Evolutionary conservation across 2,113 vertebrate species (phyloP), one percentile per base, ranked within the genome.

Genomic region (Chionodraco myersi): DNA sequence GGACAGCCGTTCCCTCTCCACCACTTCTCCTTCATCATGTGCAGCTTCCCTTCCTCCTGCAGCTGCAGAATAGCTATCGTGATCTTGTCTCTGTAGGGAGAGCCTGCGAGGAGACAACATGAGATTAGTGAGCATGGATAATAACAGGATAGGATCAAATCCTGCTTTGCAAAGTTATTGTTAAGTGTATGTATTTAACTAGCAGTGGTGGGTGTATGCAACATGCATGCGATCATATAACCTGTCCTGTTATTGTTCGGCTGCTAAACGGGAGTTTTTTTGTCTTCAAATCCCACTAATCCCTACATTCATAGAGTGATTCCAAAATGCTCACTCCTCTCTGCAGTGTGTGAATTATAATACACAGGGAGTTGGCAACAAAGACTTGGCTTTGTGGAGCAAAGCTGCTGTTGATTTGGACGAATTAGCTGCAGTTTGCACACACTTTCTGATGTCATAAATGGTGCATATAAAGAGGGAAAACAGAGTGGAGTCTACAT

Each of bases 21-120:
- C 98, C 98, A 99, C 84, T 99, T 99, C 91, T 99, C 98, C 90
- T 99, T 99, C 98, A 99, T 99, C 98, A 99, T 99, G 88, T 99
- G 98, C 75, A 99, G 96, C 86, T 98, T 99, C 76, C 98, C 98
- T 85, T 99, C 98, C 83, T 99, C 98, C 89, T 99, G 98, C 62
- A 99, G 94, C 94, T 99, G 97, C 84, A 99, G 96, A 91, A 99
- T 99, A 66, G 98, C 97, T 89, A 99, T 99, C 61, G 98, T 99
- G 91, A 99, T 99, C 93, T 97, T 98, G 92, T 99, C 98, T 93
- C 98, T 94, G 41, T 99, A 99, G 0, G 98, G 97, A 78, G 98
- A 99, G 81, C 98, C 98, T 99, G 92, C 6, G 21, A 71, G 79
- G 51, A 47, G 53, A 30, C 53, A 51, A 64, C 44, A 41, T 44